phyloP scores from a whole-genome alignment of 2,888 invertebrate genomes.

The Lithophane leautieri region DNA sequence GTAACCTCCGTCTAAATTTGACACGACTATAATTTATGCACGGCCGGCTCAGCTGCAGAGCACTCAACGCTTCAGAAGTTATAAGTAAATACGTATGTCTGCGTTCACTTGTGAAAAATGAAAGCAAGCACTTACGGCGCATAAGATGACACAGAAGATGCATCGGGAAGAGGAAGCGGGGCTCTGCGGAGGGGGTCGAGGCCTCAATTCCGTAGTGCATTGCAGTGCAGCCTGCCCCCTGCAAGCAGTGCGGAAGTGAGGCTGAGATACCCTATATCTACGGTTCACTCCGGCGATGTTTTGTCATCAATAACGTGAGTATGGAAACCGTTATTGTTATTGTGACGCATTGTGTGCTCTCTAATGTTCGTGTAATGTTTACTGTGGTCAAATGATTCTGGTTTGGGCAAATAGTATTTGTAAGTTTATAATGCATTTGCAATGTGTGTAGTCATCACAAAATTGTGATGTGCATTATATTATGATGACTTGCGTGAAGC shows the following conservation, averaged over 20 bases:
- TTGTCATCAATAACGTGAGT: constrained; percentile 53
- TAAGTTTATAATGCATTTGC: not conserved
- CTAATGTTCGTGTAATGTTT: constrained; percentile 24
- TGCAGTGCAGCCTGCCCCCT: constrained; percentile 96
- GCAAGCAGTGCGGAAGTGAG: constrained; percentile 99
- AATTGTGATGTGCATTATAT: not conserved
- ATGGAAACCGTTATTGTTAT: constrained; percentile 32
- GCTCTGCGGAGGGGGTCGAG: constrained; percentile 87
- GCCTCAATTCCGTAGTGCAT: constrained; percentile 99
- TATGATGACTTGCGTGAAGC: not conserved
- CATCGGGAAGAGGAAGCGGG: constrained; percentile 59
- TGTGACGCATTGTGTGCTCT: constrained; percentile 10
- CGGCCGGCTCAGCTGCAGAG: constrained; percentile 48
- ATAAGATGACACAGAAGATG: constrained; percentile 63
- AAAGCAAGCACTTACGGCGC: constrained; percentile 63
- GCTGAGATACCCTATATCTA: constrained; percentile 87
- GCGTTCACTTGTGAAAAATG: constrained; percentile 44
- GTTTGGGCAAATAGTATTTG: constrained; percentile 8
- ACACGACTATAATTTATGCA: constrained; percentile 58
- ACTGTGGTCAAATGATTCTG: constrained; percentile 8
- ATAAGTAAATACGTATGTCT: constrained; percentile 53
- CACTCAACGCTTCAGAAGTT: constrained; percentile 56
- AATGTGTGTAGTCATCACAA: not conserved
- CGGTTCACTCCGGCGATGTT: constrained; percentile 66
- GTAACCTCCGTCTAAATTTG: constrained; percentile 51